phyloP scores from a whole-genome alignment of 2,888 invertebrate species.

The Dexiosoma caninum region DNA sequence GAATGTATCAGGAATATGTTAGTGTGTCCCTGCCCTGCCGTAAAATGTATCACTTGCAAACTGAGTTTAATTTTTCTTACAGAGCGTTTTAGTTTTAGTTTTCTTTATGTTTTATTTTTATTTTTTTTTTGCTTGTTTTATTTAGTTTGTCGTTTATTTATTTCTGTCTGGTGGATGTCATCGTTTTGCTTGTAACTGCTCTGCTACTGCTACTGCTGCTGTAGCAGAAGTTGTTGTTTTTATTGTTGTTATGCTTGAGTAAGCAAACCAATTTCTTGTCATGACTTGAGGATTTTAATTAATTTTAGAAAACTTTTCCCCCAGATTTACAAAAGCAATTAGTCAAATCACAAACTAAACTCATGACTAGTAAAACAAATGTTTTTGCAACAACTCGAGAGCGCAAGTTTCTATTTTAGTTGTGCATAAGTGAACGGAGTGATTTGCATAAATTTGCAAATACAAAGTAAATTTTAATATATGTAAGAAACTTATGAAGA shows the following conservation, averaged over 20 bases:
- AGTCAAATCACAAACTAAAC: slow-evolving; percentile 63
- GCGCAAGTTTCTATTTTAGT: slow-evolving; percentile 18
- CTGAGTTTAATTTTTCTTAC: neutral
- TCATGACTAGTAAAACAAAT: slow-evolving; percentile 40
- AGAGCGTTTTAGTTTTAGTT: neutral
- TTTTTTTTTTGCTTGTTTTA: slow-evolving; percentile 16
- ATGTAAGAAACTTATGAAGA: neutral
- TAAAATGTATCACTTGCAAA: neutral
- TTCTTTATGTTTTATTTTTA: neutral
- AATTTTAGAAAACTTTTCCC: slow-evolving; percentile 61
- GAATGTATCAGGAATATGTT: no score
- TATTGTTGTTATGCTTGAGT: slow-evolving; percentile 48
- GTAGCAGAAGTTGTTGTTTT: slow-evolving; percentile 6
- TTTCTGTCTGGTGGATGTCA: slow-evolving; percentile 17
- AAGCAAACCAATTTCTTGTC: slow-evolving; percentile 62
- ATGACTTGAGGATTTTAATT: slow-evolving; percentile 64
- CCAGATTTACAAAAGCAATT: slow-evolving; percentile 62
- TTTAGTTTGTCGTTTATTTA: slow-evolving; percentile 32
- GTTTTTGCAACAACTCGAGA: slow-evolving; percentile 14
- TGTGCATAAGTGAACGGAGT: slow-evolving; percentile 14
- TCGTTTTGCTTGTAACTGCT: slow-evolving; percentile 1
- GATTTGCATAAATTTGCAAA: neutral
- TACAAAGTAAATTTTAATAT: neutral
- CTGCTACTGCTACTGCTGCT: neutral
- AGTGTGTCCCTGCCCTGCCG: no score